phyloP scores from a whole-genome alignment of 92 coral and sea anemone genomes.

The Palythoa caribaeorum region DNA sequence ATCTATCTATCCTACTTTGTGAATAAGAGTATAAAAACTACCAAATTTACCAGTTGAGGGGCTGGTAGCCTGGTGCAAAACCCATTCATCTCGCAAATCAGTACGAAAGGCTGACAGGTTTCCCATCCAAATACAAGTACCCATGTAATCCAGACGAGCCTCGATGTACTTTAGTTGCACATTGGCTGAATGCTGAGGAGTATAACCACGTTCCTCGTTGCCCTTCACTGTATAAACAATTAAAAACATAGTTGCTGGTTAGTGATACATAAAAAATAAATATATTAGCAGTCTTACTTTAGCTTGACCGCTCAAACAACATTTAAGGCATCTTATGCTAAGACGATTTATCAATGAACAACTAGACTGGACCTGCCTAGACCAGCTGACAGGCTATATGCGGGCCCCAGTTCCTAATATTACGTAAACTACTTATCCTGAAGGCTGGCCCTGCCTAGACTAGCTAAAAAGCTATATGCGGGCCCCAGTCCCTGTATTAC shows the following conservation, averaged over 20 bases:
- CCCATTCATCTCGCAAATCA: constrained; percentile 94
- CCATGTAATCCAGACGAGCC: constrained; percentile 97
- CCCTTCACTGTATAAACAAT: constrained; percentile 67
- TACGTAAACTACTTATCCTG: too few species aligned
- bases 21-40: neutral
- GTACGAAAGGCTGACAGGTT: constrained; percentile 85
- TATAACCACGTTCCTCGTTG: constrained; percentile 87
- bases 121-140: constrained; percentile 97
- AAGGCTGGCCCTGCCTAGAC: too few species aligned
- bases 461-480: too few species aligned
- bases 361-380: too few species aligned
- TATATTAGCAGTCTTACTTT: neutral
- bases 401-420: too few species aligned
- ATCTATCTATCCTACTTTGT: neutral
- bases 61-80: constrained; percentile 75
- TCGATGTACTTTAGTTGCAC: constrained; percentile 86
- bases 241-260: neutral
- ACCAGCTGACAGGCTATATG: too few species aligned
- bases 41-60: constrained; percentile 84
- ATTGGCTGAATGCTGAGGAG: constrained; percentile 81
- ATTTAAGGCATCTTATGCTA: too few species aligned
- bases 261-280: neutral
- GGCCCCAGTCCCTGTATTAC: too few species aligned
- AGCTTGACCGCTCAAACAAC: too few species aligned
- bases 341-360: too few species aligned